Conservation (phyloP, 2,888 invertebrate species). For the Clitarchus hookeri region DNA sequence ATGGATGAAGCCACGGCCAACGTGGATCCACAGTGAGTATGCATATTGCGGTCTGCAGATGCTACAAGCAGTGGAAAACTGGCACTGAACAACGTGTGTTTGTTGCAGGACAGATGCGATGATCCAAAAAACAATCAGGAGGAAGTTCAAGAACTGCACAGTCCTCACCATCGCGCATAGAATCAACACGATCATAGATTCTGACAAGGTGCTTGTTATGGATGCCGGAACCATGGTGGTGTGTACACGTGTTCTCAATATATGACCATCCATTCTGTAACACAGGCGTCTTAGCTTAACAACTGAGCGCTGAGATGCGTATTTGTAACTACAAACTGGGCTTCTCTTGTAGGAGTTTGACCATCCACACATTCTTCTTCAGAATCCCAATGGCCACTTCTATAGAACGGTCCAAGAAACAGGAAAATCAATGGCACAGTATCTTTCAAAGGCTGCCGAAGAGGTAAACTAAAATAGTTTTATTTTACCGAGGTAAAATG, state of each 20-base stretch:
- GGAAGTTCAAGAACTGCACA: constrained; percentile 76
- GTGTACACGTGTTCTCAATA: constrained; percentile 40
- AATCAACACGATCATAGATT: constrained; percentile 86
- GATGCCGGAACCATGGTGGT: constrained; percentile 74
- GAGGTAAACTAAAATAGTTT: constrained; percentile 49
- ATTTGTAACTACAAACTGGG: not conserved
- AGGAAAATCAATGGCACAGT: constrained; percentile 47
- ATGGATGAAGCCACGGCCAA: constrained; percentile 62
- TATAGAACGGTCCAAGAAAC: constrained; percentile 53
- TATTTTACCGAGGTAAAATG: no score
- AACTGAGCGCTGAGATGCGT: not conserved
- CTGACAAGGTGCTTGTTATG: constrained; percentile 82
- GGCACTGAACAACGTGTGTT: not conserved
- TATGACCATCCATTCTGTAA: no score
- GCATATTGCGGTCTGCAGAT: not conserved
- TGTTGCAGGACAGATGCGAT: constrained; percentile 70
- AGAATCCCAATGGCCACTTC: constrained; percentile 50
- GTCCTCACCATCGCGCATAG: constrained; percentile 87
- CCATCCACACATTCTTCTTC: constrained; percentile 55
- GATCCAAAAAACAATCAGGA: constrained; percentile 77
- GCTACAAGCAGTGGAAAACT: not conserved
- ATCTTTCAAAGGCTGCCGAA: constrained; percentile 58
- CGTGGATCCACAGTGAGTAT: constrained; percentile 51
- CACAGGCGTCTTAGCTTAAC: no score
- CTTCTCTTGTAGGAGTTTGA: constrained; percentile 56